Evolutionary conservation across 30 jellyfish, hydroid and myxozoan genomes (phyloP), one percentile per base, ranked within the genome.

Genomic region (Catostylus mosaicus): DNA sequence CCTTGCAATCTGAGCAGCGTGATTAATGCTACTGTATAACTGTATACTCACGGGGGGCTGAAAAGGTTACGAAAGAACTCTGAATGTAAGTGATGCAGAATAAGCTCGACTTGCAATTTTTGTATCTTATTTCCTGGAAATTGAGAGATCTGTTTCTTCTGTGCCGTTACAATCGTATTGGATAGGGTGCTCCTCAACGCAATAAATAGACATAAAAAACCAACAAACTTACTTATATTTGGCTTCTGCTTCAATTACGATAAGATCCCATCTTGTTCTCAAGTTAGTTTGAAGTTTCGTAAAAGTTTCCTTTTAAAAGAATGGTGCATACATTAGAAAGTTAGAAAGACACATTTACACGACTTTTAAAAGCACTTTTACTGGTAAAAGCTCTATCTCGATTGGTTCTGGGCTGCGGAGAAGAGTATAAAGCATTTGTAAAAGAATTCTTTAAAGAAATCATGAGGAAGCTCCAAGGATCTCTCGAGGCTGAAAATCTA

Each of bases 171-270:
- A n/a, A n/a, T n/a, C n/a, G n/a, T n/a, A n/a, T n/a, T n/a, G n/a
- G n/a, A n/a, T n/a, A n/a, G n/a, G n/a, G n/a, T n/a, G n/a, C n/a
- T n/a, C n/a, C n/a, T n/a, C n/a, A n/a, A n/a, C n/a, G n/a, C n/a
- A n/a, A n/a, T n/a, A n/a, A n/a, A n/a, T n/a, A n/a, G n/a, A 40
- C 54, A 40, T 5, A 40, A 40, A 27, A 50, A 3, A 18, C 63
- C 14, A 50, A 16, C 14, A 4, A 4, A 8, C 63, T 10, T 73
- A 84, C 94, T 90, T 90, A 54, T 84, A 75, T 71, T 83, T 85
- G n/a, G 97, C 96, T 73, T 90, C 97, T 1, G 97, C 97, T 73
- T 90, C 92, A 85, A 90, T 70, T 67, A 82, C 86, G 33, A 90
- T 84, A 14, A 82, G 68, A 20, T 90, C 97, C 97, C 97, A 90